Evolutionary conservation across 2,888 invertebrate genomes (phyloP).

Genomic region (Anthophora plumipes): DNA sequence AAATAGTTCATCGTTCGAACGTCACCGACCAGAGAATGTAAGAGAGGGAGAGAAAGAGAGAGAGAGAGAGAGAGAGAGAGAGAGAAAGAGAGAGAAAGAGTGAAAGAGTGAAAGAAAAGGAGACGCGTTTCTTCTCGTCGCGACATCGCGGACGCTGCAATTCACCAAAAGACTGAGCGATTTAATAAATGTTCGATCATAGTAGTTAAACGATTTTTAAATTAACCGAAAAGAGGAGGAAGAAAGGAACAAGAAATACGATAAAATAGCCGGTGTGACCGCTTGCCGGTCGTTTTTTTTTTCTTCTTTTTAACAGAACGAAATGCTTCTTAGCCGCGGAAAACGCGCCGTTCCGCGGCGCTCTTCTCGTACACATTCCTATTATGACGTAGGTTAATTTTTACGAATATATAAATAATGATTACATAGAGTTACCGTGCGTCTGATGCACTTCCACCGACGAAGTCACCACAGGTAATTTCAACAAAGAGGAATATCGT

Average conservation of each 20-base stretch:
- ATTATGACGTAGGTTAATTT: slow-evolving; percentile 71
- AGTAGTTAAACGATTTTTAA: slow-evolving; percentile 62
- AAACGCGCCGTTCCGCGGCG: slow-evolving; percentile 4
- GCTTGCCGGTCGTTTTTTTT: slow-evolving; percentile 11
- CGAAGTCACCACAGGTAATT: neutral
- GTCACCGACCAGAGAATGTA: slow-evolving; percentile 17
- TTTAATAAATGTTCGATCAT: slow-evolving; percentile 71
- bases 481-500: no score
- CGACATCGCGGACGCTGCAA: slow-evolving; percentile 72
- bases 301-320: slow-evolving; percentile 47
- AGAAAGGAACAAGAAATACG: slow-evolving; percentile 15
- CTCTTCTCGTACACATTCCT: slow-evolving; percentile 70
- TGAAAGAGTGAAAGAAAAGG: no score
- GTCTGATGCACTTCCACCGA: slow-evolving; percentile 30
- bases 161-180: slow-evolving; percentile 81
- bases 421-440: slow-evolving; percentile 48
- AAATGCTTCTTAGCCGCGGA: slow-evolving; percentile 30
- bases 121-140: slow-evolving; percentile 46
- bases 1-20: slow-evolving; percentile 11
- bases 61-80: no score
- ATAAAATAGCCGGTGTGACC: slow-evolving; percentile 15
- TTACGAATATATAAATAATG: slow-evolving; percentile 61
- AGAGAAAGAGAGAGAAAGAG: no score
- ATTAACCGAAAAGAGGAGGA: slow-evolving; percentile 30
- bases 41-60: no score